Evolutionary conservation across 1,140 invertebrate species (phyloP).

Genomic region (Lutraria rhynchaena): DNA sequence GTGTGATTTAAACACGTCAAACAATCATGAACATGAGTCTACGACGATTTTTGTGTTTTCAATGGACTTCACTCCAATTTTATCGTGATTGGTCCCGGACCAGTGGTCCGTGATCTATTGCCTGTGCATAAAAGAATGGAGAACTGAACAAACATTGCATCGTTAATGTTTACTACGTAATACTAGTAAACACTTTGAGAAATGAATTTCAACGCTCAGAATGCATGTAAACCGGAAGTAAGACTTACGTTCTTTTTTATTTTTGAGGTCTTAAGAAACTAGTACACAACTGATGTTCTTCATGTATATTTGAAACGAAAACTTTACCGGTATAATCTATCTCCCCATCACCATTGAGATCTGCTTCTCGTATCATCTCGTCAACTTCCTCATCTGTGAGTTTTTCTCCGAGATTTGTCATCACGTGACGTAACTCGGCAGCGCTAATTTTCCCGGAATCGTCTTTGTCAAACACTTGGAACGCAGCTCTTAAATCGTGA

Average conservation of each 20-base stretch:
- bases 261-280: neutral
- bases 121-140: too few species aligned
- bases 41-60: too few species aligned
- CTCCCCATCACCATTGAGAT: conserved; percentile 90
- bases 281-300: neutral
- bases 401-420: conserved; percentile 95
- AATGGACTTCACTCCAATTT: too few species aligned
- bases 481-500: conserved; percentile 99
- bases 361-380: conserved; percentile 96
- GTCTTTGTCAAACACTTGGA: conserved; percentile 99
- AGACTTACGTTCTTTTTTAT: neutral
- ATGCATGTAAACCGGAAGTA: neutral
- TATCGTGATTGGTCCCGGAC: too few species aligned
- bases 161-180: too few species aligned
- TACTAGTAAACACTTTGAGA: too few species aligned
- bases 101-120: too few species aligned
- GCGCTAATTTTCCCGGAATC: conserved; percentile 90
- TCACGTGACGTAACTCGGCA: conserved; percentile 84
- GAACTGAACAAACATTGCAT: too few species aligned
- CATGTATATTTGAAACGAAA: neutral
- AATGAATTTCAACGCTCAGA: neutral
- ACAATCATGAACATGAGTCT: too few species aligned
- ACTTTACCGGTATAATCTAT: conserved; percentile 73
- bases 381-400: conserved; percentile 95
- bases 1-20: too few species aligned